Percentiles rank a stretch among this genome's conserved stretches.
phyloP scores from a whole-genome alignment of 2,113 vertebrate species.

The Neopipo cinnamomea region DNA sequence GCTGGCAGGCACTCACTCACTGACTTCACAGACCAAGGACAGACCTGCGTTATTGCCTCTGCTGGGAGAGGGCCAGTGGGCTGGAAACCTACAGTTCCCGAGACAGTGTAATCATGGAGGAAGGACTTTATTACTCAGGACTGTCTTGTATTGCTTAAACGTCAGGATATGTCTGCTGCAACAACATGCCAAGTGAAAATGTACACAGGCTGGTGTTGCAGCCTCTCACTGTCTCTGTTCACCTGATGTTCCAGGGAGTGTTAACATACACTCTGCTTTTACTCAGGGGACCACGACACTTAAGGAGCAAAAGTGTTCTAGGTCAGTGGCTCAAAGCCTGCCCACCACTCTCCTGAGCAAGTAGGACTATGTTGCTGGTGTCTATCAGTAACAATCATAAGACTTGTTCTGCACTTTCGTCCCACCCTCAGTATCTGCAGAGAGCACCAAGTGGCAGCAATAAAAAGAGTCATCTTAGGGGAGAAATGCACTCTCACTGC shows the following conservation, averaged over 20 bases:
- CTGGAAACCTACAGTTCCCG: background rate
- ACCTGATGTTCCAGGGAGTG: background rate
- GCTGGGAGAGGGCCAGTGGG: accelerated
- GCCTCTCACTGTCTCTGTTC: accelerated
- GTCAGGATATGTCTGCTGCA: background rate
- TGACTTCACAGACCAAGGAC: background rate
- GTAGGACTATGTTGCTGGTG: background rate
- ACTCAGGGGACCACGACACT: background rate
- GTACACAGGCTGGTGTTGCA: background rate
- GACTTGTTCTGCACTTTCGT: background rate
- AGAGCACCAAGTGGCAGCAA: background rate
- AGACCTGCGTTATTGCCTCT: background rate
- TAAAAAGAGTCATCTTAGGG: background rate
- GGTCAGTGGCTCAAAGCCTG: background rate
- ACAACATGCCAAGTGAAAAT: accelerated
- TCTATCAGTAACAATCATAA: background rate
- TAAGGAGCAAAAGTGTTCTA: background rate
- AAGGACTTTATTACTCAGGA: background rate
- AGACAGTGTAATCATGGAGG: background rate
- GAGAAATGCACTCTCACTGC: background rate
- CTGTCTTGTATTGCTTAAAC: background rate
- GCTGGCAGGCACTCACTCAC: background rate
- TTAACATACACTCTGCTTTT: background rate
- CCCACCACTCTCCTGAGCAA: background rate
- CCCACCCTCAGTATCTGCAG: background rate